Evolutionary conservation across 2,797 vertebrate genomes (phyloP).

Genomic region (Sebastes goodei): DNA sequence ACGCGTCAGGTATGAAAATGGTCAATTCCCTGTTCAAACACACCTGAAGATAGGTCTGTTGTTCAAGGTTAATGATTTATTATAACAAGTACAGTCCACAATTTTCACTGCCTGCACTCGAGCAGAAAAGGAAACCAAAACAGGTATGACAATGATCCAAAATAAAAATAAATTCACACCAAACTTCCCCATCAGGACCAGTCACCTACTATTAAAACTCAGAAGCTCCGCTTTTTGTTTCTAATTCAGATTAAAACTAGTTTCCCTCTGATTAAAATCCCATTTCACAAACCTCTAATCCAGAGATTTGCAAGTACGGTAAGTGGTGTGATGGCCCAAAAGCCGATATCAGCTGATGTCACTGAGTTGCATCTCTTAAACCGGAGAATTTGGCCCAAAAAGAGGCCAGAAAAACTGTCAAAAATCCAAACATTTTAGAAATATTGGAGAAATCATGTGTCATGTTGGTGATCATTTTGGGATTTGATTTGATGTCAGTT

Average conservation of each 20-base stretch:
- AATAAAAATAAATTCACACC: background rate
- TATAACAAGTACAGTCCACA: background rate
- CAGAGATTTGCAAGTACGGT: background rate
- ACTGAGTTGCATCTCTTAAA: background rate
- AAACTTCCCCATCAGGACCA: background rate
- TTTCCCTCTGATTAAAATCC: background rate
- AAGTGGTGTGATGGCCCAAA: background rate
- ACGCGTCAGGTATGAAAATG: background rate
- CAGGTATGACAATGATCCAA: background rate
- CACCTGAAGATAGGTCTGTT: background rate
- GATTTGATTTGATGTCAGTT: background rate
- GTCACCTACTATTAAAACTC: background rate
- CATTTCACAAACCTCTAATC: constrained; percentile 6
- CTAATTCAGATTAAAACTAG: background rate
- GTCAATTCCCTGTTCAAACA: background rate
- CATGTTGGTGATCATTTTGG: background rate
- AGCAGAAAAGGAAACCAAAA: background rate
- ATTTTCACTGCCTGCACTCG: background rate
- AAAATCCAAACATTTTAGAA: background rate
- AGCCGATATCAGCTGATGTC: background rate
- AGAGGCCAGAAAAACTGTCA: background rate
- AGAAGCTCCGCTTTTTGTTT: background rate
- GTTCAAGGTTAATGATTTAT: background rate
- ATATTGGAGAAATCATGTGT: background rate
- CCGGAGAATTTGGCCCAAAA: background rate